These are phyloP conservation scores for Chaetura pelagica DNA, from an alignment of 2,113 vertebrate genomes.

Conservation along the genomic window DNA sequence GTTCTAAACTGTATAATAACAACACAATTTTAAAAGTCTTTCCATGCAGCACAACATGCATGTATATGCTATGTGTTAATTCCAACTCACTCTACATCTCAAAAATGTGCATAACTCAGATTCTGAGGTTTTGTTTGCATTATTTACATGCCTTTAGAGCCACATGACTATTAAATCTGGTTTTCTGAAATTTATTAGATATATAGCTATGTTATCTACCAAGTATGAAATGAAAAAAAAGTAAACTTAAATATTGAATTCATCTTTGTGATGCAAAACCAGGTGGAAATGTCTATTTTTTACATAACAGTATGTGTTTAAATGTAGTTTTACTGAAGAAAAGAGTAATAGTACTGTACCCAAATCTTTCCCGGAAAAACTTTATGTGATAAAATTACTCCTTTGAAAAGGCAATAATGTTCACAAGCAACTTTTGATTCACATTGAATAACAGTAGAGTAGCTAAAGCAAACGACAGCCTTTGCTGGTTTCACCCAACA, in stretches of 20 bases:
- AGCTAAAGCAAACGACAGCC: not conserved
- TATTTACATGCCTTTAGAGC: not conserved
- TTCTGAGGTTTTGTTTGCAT: not conserved
- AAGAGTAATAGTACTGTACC: not conserved
- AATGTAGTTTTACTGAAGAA: not conserved
- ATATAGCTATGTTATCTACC: not conserved
- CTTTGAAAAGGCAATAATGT: not conserved
- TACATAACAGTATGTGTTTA: not conserved
- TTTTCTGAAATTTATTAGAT: not conserved
- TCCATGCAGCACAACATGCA: accelerated
- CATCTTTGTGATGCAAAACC: not conserved
- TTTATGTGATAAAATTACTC: not conserved
- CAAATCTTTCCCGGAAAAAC: not conserved
- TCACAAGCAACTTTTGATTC: not conserved
- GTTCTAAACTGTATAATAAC: not conserved
- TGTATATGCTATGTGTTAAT: not conserved
- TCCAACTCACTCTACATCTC: not conserved
- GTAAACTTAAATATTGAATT: not conserved
- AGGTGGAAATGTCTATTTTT: not conserved
- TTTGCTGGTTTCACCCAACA: not conserved
- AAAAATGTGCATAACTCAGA: not conserved
- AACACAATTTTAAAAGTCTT: not conserved
- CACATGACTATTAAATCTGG: not conserved
- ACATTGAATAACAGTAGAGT: not conserved
- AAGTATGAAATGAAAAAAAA: not conserved